Conservation (phyloP, 2,888 invertebrate genomes). For the Aphodius sticticus region DNA sequence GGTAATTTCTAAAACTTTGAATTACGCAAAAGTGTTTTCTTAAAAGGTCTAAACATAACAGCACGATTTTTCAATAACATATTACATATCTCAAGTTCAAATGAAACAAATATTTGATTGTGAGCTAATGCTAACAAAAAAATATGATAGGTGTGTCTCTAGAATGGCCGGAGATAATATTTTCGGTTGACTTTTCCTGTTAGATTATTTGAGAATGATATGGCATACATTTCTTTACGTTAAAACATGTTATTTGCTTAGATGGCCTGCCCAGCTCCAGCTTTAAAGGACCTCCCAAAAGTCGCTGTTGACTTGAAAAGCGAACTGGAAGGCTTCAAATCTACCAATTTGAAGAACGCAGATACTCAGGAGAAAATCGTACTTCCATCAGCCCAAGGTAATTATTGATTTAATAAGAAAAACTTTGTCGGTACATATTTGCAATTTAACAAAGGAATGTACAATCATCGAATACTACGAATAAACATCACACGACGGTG, state of each 20-base stretch:
- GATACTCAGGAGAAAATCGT: conserved; percentile 92
- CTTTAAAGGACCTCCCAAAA: conserved; percentile 90
- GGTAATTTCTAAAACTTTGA: neutral
- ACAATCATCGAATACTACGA: neutral
- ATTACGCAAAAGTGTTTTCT: neutral
- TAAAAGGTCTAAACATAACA: neutral
- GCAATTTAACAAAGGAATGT: neutral
- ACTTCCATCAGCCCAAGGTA: conserved; percentile 94
- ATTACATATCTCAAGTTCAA: neutral
- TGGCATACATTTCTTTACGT: neutral
- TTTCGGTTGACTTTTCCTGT: neutral
- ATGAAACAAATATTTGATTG: neutral
- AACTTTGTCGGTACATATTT: neutral
- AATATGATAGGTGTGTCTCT: neutral
- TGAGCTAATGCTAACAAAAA: neutral
- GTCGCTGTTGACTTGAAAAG: conserved; percentile 88
- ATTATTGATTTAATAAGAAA: neutral
- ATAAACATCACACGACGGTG: neutral
- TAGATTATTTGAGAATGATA: neutral
- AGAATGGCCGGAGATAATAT: too few relatives aligned
- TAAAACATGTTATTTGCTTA: conserved; percentile 44
- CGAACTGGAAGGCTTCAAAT: conserved; percentile 91
- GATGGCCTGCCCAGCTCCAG: conserved; percentile 67
- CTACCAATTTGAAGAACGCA: conserved; percentile 86
- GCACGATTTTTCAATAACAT: neutral